These are phyloP conservation scores for Lasioglossum leucozonium DNA, from an alignment of 2,888 invertebrate genomes.

Conservation along the genomic window DNA sequence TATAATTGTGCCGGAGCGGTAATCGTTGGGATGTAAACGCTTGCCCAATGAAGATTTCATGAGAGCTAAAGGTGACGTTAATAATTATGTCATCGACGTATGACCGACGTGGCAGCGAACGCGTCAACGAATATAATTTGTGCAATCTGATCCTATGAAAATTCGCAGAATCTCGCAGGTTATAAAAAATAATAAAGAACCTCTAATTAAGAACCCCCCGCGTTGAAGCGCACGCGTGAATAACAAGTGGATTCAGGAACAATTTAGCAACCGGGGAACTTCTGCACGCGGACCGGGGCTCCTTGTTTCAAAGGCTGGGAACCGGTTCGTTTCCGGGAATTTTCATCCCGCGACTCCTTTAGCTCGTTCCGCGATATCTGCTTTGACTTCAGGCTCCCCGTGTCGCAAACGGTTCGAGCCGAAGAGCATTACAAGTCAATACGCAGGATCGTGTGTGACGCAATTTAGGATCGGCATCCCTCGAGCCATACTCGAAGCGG, in stretches of 20 bases:
- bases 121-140: no score
- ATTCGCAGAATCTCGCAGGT: no score
- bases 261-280: background rate
- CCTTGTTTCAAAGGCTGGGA: background rate
- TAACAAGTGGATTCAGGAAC: background rate
- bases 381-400: background rate
- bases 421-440: background rate
- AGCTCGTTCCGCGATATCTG: background rate
- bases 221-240: background rate
- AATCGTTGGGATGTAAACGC: background rate
- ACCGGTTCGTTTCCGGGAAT: background rate
- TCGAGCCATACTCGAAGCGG: background rate
- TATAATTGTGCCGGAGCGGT: background rate
- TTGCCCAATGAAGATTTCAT: background rate
- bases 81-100: background rate
- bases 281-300: background rate
- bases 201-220: background rate
- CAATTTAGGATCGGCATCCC: slow-evolving; percentile 2
- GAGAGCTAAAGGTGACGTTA: background rate
- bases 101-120: no score
- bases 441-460: background rate
- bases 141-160: no score
- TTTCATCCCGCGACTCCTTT: background rate
- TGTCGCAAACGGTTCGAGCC: background rate
- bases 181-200: no score